Percentiles rank a stretch among this genome's conserved stretches.
Evolutionary conservation across 2,888 invertebrate species (phyloP).

Genomic region (Sesamia inferens): DNA sequence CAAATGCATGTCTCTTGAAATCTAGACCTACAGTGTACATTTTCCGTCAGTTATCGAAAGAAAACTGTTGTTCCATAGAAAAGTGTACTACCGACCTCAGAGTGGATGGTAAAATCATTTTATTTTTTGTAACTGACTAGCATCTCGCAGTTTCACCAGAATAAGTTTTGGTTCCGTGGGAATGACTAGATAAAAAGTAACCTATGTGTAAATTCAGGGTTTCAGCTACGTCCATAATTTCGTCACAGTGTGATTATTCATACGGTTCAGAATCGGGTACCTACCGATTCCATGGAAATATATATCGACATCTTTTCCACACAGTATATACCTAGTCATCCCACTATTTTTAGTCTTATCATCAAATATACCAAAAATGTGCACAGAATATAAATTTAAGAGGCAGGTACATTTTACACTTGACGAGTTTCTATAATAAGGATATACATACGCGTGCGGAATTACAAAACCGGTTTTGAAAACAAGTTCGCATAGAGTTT

Average conservation of each 20-base stretch:
- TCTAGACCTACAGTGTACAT: neutral
- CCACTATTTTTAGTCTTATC: neutral
- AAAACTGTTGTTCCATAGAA: neutral
- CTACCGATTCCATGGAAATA: neutral
- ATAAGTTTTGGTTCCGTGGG: too few species aligned
- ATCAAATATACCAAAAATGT: neutral
- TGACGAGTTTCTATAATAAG: slow-evolving; percentile 36
- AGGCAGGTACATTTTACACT: slow-evolving; percentile 26
- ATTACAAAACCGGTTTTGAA: slow-evolving; percentile 45
- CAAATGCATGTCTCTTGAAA: too few species aligned
- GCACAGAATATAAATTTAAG: neutral
- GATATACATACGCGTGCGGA: slow-evolving; percentile 39
- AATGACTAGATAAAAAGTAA: too few species aligned
- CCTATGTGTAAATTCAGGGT: too few species aligned
- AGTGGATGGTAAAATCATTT: too few species aligned
- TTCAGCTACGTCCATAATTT: too few species aligned
- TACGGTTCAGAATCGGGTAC: neutral
- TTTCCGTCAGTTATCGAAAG: neutral
- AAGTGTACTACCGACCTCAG: neutral
- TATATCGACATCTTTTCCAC: neutral
- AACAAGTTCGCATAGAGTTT: slow-evolving; percentile 46
- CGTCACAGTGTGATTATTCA: too few species aligned
- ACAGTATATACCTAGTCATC: neutral
- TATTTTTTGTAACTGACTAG: too few species aligned
- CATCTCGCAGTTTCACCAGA: too few species aligned